Conservation (phyloP, 64 coral and sea anemone species). For the Trachythela sp. region DNA sequence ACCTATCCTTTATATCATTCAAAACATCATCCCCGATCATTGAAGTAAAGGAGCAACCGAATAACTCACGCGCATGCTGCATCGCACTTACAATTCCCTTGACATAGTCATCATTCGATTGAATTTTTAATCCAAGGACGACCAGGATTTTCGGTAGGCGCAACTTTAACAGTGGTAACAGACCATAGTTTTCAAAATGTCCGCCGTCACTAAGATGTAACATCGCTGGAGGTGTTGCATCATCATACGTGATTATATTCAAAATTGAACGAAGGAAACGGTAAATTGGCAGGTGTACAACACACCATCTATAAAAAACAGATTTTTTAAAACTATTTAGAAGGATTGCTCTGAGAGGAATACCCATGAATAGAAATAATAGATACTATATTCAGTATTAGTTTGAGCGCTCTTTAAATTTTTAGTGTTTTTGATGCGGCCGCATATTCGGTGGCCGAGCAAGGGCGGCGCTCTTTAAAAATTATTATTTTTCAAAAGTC, state of each 20-base stretch:
- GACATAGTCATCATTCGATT: slow-evolving; percentile 7
- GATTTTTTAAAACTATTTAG: too few species aligned
- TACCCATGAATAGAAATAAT: too few species aligned
- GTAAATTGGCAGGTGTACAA: neutral
- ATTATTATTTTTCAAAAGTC: too few species aligned
- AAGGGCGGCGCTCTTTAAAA: too few species aligned
- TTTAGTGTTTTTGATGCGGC: too few species aligned
- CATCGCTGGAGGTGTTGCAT: slow-evolving; percentile 8
- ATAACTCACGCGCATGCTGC: neutral
- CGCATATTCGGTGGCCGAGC: too few species aligned
- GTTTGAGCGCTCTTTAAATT: too few species aligned
- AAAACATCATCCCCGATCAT: neutral
- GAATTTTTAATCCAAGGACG: slow-evolving; percentile 18
- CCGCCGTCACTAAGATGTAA: slow-evolving; percentile 55
- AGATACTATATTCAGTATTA: too few species aligned
- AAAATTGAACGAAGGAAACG: slow-evolving; percentile 36
- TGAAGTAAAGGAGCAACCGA: slow-evolving; percentile 23
- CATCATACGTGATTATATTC: neutral
- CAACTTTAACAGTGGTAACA: slow-evolving; percentile 32
- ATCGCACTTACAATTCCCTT: neutral
- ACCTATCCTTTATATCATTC: slow-evolving; percentile 23
- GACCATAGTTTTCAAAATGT: slow-evolving; percentile 47
- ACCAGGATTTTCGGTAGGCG: slow-evolving; percentile 18
- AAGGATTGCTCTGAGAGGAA: too few species aligned
- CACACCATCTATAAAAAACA: neutral